Base-by-base conservation (phyloP, 1,140 invertebrate genomes). In the Cheumatopsyche charites region DNA sequence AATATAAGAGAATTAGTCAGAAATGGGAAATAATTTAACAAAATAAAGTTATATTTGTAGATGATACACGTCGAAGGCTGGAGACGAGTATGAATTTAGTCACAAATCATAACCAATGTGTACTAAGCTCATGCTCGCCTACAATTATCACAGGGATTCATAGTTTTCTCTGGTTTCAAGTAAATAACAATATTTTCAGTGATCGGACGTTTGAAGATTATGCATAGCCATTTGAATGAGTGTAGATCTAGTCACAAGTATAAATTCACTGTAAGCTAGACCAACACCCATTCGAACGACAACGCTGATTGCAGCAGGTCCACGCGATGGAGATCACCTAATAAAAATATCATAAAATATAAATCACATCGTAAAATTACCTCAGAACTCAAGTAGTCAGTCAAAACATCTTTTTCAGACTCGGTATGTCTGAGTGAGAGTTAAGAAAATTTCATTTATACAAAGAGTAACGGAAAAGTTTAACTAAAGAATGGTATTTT, bases 71-170 rank as follows among this genome's bases (percentile, higher is more conserved):
- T 82, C 83, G 82, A 85, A 83, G 83, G 83, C 86, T 87, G 87
- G 89, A 91, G 90, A 91, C 90, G 90, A 92, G 90, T 92, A 90
- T 91, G 90, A 89, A 91, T 92, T 90, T 92, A 92, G 90, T 92
- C 90, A 92, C 88, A 87, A 84, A 70, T 76, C 55, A 76, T 78
- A 78, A 77, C 63, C 77, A 78, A 88, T 89, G 89, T 90, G 88
- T 85, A 91, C 90, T 87, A 92, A 88, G 90, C 87, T 85, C 87
- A 88, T 87, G 91, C 90, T 88, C 89, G 88, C 87, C 90, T 86
- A 90, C 87, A 88, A 87, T 83, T 78, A 82, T 82, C 80, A 83
- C 82, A 81, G 81, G n/a, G n/a, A 66, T 36, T 36, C 29, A 4
- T 36, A 36, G 29, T 3, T 36, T 36, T 4, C 29, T 36, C 3